A percentile compares a stretch with the other conserved stretches of the same genome.
These are phyloP conservation scores for Ceyx melanurus DNA, from an alignment of 2,113 vertebrate genomes.

Conservation along the genomic window DNA sequence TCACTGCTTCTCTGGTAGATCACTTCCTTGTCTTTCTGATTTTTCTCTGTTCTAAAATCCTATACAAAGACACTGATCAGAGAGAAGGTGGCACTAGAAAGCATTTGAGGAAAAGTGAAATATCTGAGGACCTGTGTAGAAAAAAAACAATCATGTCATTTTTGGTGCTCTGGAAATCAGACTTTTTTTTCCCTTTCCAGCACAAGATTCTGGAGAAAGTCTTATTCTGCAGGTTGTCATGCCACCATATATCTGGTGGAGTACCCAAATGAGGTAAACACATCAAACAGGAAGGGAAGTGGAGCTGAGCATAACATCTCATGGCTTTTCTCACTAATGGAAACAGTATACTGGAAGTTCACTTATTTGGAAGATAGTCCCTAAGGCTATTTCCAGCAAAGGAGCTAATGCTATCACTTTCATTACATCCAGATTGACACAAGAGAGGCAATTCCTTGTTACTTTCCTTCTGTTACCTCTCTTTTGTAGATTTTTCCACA, in stretches of 20 bases:
- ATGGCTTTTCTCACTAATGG: neutral
- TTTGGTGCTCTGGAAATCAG: neutral
- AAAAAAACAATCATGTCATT: neutral
- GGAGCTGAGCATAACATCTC: neutral
- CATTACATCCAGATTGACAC: neutral
- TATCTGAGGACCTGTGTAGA: fast-evolving
- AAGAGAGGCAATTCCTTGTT: neutral
- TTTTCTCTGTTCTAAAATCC: neutral
- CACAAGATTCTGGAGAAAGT: neutral
- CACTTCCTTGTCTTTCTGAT: neutral
- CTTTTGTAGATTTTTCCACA: neutral
- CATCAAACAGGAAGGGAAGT: neutral
- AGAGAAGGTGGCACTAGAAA: neutral
- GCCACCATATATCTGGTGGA: neutral
- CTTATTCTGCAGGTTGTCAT: neutral
- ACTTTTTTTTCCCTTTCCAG: neutral
- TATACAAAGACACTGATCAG: neutral
- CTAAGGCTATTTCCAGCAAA: neutral
- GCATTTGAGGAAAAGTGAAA: neutral
- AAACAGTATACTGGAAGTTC: neutral
- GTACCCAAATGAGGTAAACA: too few relatives aligned
- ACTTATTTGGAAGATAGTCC: neutral
- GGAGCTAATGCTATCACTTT: neutral
- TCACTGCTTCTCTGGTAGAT: neutral
- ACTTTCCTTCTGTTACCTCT: neutral